phyloP scores from a whole-genome alignment of 2,888 invertebrate genomes.

The Strigamia crassipes region DNA sequence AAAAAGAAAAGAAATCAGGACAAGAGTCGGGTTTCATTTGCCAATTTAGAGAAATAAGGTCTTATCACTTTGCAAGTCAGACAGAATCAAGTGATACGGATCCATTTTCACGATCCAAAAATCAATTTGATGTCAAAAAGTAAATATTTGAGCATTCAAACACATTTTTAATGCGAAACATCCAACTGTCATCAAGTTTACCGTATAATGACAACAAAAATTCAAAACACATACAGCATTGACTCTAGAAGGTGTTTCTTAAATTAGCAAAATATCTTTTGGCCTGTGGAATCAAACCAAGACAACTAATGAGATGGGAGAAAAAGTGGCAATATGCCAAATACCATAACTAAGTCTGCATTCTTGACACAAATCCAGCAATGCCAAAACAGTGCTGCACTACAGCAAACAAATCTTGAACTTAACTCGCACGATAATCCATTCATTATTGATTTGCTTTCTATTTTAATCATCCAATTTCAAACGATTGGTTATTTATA shows the following conservation, averaged over 20 bases:
- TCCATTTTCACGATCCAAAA: background rate
- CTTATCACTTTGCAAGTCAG: background rate
- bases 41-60: background rate
- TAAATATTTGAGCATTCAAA: too few species aligned
- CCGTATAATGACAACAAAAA: too few species aligned
- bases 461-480: background rate
- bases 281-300: background rate
- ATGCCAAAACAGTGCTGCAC: background rate
- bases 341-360: constrained; percentile 10
- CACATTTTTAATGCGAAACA: too few species aligned
- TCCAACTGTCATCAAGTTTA: too few species aligned
- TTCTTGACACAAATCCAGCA: constrained; percentile 13
- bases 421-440: background rate
- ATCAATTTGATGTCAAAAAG: background rate
- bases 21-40: background rate
- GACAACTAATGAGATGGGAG: background rate
- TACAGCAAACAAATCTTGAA: background rate
- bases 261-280: constrained; percentile 15
- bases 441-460: background rate
- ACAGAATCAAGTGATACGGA: background rate
- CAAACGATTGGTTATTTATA: background rate
- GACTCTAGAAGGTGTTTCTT: background rate
- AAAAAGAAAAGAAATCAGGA: constrained; percentile 12
- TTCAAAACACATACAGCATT: background rate
- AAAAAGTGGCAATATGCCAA: background rate